Base-by-base conservation (phyloP, 1,140 invertebrate species). In the Asobara japonica region DNA sequence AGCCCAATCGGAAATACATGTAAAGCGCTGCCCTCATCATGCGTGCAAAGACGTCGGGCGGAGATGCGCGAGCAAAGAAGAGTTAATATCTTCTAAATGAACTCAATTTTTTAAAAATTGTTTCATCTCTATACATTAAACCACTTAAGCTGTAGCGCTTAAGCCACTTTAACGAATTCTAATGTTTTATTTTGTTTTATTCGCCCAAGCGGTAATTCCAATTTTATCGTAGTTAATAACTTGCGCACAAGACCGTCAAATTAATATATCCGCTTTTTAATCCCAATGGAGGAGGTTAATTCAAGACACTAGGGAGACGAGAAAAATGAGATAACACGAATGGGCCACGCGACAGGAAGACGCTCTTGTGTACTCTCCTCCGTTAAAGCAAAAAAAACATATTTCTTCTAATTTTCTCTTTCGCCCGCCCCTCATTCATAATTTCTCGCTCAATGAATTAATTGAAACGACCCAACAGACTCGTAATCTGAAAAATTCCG, bases 261-360 rank as follows among this genome's bases (percentile, higher is more conserved):
- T 86, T 84, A 86, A 84, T 87, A 84, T 86, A 86, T 86, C 85
- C 84, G 84, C 84, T 86, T 87, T 87, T 85, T 86, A 87, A 87
- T 87, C 82, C 83, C 82, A 86, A 84, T 85, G 82, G 84, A 85
- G 81, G 65, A 86, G 84, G 83, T 85, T 85, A 86, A 87, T 76
- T 84, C 70, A 27, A 74, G 74, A 76, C 72, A 76, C 72, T 31
- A 56, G 75, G 81, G 85, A 82, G 84, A 84, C 79, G 77, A 83
- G 79, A 80, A 82, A n/a, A 79, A 74, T 71, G 74, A 86, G 80
- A 86, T 82, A 84, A 82, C 77, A 77, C 73, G 71, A 73, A 45
- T 69, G 77, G 78, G 84, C 84, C 85, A 87, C 84, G 84, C 84
- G 84, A 87, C 85, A 83, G 83, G 83, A 86, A 85, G 81, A 82